phyloP scores from a whole-genome alignment of 2,888 invertebrate species.

The Sisyra terminalis region DNA sequence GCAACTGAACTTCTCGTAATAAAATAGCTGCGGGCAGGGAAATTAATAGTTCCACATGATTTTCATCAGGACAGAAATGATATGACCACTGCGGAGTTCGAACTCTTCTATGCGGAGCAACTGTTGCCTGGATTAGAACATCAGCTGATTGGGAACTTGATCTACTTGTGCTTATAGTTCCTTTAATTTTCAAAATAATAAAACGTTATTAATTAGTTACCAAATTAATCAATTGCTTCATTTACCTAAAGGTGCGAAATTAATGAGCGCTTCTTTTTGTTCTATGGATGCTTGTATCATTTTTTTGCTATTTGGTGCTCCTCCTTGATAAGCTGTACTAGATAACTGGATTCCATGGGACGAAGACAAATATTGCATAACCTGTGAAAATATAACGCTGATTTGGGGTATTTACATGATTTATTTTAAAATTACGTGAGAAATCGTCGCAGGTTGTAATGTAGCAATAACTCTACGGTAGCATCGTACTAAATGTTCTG shows the following conservation, averaged over 20 bases:
- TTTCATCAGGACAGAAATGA: slow-evolving; percentile 83
- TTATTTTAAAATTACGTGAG: slow-evolving; percentile 12
- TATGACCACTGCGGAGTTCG: slow-evolving; percentile 91
- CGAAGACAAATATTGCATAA: slow-evolving; percentile 45
- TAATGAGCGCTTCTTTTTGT: slow-evolving; percentile 58
- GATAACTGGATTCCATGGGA: slow-evolving; percentile 21
- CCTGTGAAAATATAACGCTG: slow-evolving; percentile 14
- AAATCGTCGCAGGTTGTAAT: slow-evolving; percentile 32
- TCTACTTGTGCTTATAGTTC: slow-evolving; percentile 60
- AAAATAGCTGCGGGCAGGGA: slow-evolving; percentile 77
- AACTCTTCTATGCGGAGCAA: slow-evolving; percentile 67
- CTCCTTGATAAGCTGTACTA: slow-evolving; percentile 24
- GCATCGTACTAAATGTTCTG: slow-evolving; percentile 59
- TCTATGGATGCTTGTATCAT: slow-evolving; percentile 36
- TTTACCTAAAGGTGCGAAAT: slow-evolving; percentile 77
- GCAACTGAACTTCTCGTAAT: slow-evolving; percentile 72
- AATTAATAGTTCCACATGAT: slow-evolving; percentile 74
- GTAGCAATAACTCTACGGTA: slow-evolving; percentile 51
- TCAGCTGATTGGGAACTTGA: slow-evolving; percentile 81
- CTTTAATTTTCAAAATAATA: too few relatives aligned
- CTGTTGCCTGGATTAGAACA: slow-evolving; percentile 64
- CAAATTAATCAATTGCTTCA: slow-evolving; percentile 15
- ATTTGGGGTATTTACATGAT: slow-evolving; percentile 12
- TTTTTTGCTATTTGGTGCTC: slow-evolving; percentile 21
- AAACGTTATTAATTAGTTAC: background rate